phyloP scores from a whole-genome alignment of 1,140 invertebrate species.

The Drosophila mayri region DNA sequence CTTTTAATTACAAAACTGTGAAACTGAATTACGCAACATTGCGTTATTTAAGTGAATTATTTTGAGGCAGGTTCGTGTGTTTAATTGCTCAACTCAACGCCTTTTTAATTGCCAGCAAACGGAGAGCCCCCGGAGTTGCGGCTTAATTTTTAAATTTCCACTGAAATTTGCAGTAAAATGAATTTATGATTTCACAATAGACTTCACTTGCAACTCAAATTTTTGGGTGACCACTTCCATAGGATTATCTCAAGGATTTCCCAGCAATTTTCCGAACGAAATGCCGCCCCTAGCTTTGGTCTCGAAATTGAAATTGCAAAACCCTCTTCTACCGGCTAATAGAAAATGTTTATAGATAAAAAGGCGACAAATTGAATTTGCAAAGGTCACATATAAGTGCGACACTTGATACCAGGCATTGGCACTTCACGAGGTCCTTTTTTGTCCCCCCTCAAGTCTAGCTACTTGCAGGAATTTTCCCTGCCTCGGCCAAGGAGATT shows the following conservation, averaged over 20 bases:
- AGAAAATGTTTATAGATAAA: constrained; percentile 81
- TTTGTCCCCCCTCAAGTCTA: background rate
- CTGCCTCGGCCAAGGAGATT: constrained; percentile 3
- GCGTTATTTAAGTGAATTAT: constrained; percentile 78
- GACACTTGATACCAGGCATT: constrained; percentile 77
- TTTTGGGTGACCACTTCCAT: constrained; percentile 6
- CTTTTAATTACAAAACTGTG: constrained; percentile 83
- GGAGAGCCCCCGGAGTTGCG: constrained; percentile 3
- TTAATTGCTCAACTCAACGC: constrained; percentile 79
- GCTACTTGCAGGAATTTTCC: constrained; percentile 58
- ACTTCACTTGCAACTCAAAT: constrained; percentile 49
- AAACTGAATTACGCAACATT: constrained; percentile 81
- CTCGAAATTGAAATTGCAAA: constrained; percentile 36
- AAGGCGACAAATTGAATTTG: constrained; percentile 83
- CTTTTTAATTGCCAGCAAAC: constrained; percentile 71
- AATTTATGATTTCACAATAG: constrained; percentile 48
- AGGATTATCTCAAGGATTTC: constrained; percentile 19
- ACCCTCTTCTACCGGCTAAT: constrained; percentile 47
- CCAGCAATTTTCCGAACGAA: background rate
- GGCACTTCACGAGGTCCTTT: constrained; percentile 54
- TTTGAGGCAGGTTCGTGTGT: constrained; percentile 67
- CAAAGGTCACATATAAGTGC: constrained; percentile 81
- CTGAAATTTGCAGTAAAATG: constrained; percentile 38
- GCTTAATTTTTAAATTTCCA: constrained; percentile 43
- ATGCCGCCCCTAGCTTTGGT: constrained; percentile 3